A percentile compares a stretch with the other conserved stretches of the same genome.
Conservation (phyloP, 2,797 vertebrate species). For the Eidolon dupreanum region DNA sequence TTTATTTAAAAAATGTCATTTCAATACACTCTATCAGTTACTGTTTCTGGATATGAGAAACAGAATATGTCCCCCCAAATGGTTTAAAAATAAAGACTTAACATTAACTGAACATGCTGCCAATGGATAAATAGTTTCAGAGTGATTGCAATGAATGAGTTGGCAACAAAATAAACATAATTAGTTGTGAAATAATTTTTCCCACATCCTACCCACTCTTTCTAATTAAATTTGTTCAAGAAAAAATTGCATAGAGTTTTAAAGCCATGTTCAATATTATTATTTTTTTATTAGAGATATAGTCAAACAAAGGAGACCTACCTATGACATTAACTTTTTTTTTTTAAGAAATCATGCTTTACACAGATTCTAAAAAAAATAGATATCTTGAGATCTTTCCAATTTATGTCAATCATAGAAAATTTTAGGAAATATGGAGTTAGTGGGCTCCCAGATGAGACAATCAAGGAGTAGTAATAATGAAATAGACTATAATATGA, state of each 20-base stretch:
- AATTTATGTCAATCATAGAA: not conserved
- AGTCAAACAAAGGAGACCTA: not conserved
- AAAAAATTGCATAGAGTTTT: not conserved
- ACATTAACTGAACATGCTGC: not conserved
- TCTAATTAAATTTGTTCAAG: not conserved
- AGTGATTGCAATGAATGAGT: not conserved
- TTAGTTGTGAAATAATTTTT: constrained; percentile 6
- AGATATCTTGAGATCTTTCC: not conserved
- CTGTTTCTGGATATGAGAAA: not conserved
- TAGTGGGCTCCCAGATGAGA: not conserved
- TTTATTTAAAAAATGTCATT: not conserved
- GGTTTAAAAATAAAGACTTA: not conserved
- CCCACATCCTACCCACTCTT: not conserved
- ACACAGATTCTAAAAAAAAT: not conserved
- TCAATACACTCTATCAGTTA: not conserved
- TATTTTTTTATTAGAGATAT: not conserved
- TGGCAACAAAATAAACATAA: constrained; percentile 22
- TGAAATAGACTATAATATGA: not conserved
- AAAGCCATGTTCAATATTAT: not conserved
- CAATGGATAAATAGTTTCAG: not conserved
- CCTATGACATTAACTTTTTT: not conserved
- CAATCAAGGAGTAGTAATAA: not conserved
- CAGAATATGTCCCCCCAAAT: not conserved
- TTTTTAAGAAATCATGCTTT: not conserved
- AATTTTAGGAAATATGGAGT: not conserved